Evolutionary conservation across 2,113 vertebrate species (phyloP).

Genomic region (Plecotus auritus): DNA sequence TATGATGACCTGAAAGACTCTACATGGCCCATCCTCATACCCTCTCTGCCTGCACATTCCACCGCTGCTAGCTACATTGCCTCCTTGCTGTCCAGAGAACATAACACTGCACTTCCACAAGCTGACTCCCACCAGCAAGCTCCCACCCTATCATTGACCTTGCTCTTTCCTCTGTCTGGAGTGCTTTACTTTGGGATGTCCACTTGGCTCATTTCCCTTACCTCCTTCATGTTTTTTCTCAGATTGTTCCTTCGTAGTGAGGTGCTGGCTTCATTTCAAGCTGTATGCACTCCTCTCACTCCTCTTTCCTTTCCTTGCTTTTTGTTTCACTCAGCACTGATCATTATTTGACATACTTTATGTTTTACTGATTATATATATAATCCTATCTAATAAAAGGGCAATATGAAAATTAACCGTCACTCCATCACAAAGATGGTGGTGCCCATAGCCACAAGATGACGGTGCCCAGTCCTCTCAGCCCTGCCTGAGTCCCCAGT

Average conservation of each 20-base stretch:
- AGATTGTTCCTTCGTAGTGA: background rate
- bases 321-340: background rate
- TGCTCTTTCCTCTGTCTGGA: background rate
- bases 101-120: accelerated
- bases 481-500: no score
- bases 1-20: background rate
- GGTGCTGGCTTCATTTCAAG: background rate
- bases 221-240: background rate
- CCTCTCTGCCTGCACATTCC: background rate
- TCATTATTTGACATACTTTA: background rate
- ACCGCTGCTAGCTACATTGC: background rate
- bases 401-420: no score
- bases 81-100: background rate
- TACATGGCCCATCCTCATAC: accelerated
- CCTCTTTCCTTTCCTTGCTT: background rate
- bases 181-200: background rate
- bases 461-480: no score
- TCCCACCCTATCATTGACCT: background rate
- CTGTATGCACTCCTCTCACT: background rate
- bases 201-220: background rate
- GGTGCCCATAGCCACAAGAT: no score
- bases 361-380: background rate
- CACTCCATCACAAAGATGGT: no score
- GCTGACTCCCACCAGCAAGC: background rate
- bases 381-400: background rate